A percentile compares a stretch with the other conserved stretches of the same genome.
phyloP scores from a whole-genome alignment of 1,140 invertebrate species.

The Neotoxoptera formosana region DNA sequence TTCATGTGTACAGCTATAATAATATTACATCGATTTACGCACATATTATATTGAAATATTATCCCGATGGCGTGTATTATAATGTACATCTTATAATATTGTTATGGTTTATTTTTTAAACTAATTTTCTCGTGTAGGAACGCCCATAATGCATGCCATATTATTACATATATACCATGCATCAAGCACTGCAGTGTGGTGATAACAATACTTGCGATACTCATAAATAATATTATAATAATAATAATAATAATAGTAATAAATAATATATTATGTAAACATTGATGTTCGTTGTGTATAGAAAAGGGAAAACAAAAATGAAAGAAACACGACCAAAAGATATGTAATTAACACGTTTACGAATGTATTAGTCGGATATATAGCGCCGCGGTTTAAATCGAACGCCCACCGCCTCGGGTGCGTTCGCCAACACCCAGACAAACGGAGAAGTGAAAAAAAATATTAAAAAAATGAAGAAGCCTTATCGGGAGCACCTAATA shows the following conservation, averaged over 20 bases:
- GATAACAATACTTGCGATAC: background rate
- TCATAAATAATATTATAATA: background rate
- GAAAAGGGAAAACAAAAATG: background rate
- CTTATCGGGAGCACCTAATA: background rate
- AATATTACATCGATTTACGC: background rate
- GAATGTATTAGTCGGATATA: background rate
- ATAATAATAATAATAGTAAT: background rate
- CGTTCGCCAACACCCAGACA: background rate
- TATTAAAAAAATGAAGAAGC: background rate
- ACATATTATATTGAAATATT: background rate
- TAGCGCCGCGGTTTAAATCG: constrained; percentile 16
- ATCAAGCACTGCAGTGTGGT: background rate
- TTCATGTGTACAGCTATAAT: background rate
- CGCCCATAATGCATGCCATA: background rate
- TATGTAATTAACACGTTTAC: background rate
- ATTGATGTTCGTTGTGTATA: background rate
- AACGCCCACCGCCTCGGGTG: constrained; percentile 28
- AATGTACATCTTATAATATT: background rate
- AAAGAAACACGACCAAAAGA: background rate
- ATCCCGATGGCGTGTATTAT: background rate
- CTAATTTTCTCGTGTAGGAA: background rate
- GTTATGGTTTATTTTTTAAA: background rate
- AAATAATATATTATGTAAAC: background rate
- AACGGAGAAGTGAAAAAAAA: background rate
- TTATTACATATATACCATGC: background rate